phyloP scores from a whole-genome alignment of 2,113 vertebrate species.

The Aramus guarauna region DNA sequence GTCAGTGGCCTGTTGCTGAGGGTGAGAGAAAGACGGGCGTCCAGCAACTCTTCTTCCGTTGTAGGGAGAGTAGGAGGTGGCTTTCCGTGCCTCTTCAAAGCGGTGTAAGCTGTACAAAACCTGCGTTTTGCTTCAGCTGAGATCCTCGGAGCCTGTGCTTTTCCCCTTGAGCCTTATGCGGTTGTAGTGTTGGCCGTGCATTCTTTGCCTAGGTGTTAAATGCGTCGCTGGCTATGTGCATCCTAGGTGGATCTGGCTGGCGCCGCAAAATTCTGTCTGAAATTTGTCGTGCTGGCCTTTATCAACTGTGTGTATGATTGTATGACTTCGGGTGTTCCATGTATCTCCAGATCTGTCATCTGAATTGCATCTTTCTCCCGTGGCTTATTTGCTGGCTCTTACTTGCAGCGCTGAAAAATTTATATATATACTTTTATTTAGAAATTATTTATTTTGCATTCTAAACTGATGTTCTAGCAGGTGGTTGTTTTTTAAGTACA shows the following conservation, averaged over 20 bases:
- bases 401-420: neutral
- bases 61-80: neutral
- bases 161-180: neutral
- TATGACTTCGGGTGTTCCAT: neutral
- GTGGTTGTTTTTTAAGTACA: neutral
- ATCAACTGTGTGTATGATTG: fast-evolving
- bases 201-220: neutral
- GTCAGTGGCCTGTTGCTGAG: neutral
- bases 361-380: fast-evolving
- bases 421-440: neutral
- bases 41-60: neutral
- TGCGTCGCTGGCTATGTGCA: neutral
- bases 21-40: neutral
- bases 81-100: neutral
- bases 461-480: neutral
- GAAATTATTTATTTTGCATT: neutral
- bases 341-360: neutral
- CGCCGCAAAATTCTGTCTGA: neutral
- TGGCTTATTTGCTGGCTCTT: neutral
- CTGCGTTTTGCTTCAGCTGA: neutral
- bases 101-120: fast-evolving
- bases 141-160: neutral
- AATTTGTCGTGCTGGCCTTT: neutral
- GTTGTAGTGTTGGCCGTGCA: neutral
- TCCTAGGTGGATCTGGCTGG: neutral